Evolutionary conservation across 92 coral and sea anemone genomes (phyloP).

Genomic region (Palythoa grandiflora): DNA sequence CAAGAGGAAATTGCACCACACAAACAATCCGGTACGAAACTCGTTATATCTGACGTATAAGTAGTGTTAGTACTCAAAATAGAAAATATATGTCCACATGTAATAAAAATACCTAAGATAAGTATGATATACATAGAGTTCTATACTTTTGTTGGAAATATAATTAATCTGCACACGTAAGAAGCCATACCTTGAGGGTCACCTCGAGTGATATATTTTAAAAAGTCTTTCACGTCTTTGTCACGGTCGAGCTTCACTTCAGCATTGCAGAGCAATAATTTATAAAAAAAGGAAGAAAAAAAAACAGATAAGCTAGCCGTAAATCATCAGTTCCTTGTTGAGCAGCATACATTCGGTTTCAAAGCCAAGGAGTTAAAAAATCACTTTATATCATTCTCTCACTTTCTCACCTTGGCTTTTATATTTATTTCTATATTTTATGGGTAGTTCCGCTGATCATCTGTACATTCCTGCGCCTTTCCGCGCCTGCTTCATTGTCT

Average conservation of each 20-base stretch:
- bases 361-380: background rate
- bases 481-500: background rate
- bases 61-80: no score
- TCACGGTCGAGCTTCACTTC: no score
- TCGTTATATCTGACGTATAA: background rate
- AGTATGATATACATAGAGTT: no score
- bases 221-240: no score
- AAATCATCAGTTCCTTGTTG: background rate
- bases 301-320: background rate
- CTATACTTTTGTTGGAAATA: no score
- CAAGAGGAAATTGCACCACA: constrained; percentile 18
- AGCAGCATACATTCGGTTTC: background rate
- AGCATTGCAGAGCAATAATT: background rate
- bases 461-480: background rate
- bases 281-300: background rate
- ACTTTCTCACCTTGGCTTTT: background rate
- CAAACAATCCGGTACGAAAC: background rate
- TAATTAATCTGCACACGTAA: no score
- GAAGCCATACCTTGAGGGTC: no score
- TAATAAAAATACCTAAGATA: no score
- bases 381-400: background rate
- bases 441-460: constrained; percentile 12
- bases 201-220: no score
- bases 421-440: background rate
- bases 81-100: no score